These are phyloP conservation scores for Halictus rubicundus DNA, from an alignment of 1,140 invertebrate genomes.

Conservation along the genomic window DNA sequence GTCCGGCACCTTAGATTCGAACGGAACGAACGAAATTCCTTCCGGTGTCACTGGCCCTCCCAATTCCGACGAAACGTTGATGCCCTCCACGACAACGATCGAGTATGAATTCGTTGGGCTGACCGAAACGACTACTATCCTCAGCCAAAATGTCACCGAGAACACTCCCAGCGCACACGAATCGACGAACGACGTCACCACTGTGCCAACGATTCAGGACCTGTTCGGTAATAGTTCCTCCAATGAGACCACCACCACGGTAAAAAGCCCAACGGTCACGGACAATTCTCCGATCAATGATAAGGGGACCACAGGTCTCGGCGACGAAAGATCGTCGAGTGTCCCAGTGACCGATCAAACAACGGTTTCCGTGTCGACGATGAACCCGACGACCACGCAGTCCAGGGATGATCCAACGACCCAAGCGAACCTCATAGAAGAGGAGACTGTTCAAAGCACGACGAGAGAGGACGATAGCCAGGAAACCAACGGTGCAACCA, in stretches of 20 bases:
- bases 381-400: neutral
- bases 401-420: neutral
- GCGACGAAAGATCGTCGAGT: neutral
- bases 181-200: neutral
- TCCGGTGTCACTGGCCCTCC: neutral
- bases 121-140: constrained; percentile 48
- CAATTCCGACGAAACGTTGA: constrained; percentile 37
- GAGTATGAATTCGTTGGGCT: constrained; percentile 74
- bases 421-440: neutral
- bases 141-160: constrained; percentile 26
- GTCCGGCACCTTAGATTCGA: neutral
- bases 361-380: neutral
- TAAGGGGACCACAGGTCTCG: neutral
- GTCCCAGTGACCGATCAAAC: neutral
- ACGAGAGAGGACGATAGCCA: neutral
- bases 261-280: constrained; percentile 16
- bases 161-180: neutral
- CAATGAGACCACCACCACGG: constrained; percentile 25
- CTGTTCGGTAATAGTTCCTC: neutral
- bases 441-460: neutral
- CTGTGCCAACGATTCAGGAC: neutral
- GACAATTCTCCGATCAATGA: neutral
- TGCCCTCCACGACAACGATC: constrained; percentile 58
- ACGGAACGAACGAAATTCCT: constrained; percentile 31
- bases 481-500: constrained; percentile 4